These are phyloP conservation scores for Lophura swinhoii DNA, from an alignment of 2,797 vertebrate species.

Conservation along the genomic window DNA sequence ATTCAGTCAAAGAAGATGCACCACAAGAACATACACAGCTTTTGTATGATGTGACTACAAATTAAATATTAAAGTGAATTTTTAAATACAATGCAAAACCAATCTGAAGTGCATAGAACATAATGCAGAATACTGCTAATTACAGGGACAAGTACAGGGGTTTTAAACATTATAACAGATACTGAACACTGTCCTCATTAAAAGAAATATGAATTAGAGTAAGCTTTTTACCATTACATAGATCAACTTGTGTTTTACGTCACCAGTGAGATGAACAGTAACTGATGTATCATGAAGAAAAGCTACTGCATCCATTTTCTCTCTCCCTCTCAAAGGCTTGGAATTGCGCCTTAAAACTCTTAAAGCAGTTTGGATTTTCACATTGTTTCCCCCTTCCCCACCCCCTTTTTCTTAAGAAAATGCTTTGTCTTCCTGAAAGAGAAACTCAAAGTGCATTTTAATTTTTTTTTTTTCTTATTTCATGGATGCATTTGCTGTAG, in stretches of 20 bases:
- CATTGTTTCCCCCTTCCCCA: no score
- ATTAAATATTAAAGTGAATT: conserved; percentile 75
- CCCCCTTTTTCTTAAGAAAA: no score
- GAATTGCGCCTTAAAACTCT: background rate
- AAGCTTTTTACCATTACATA: conserved; percentile 16
- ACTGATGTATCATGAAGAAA: background rate
- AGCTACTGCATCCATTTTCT: background rate
- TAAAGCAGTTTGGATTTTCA: background rate
- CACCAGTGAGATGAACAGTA: background rate
- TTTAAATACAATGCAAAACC: conserved; percentile 74
- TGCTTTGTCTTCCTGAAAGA: background rate
- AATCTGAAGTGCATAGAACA: conserved; percentile 75
- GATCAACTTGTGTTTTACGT: background rate
- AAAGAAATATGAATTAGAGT: conserved; percentile 32
- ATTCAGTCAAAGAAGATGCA: conserved; percentile 37
- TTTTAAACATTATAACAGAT: conserved; percentile 30
- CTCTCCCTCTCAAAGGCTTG: background rate
- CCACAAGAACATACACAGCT: conserved; percentile 23
- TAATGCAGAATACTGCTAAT: conserved; percentile 74
- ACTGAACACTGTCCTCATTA: background rate
- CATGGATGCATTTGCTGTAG: background rate
- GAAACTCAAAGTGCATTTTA: conserved; percentile 62
- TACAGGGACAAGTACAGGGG: conserved; percentile 61
- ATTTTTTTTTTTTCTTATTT: background rate
- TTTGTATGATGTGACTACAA: conserved; percentile 66